phyloP scores from a whole-genome alignment of 2,888 invertebrate genomes.

The Ophion ventricosus region DNA sequence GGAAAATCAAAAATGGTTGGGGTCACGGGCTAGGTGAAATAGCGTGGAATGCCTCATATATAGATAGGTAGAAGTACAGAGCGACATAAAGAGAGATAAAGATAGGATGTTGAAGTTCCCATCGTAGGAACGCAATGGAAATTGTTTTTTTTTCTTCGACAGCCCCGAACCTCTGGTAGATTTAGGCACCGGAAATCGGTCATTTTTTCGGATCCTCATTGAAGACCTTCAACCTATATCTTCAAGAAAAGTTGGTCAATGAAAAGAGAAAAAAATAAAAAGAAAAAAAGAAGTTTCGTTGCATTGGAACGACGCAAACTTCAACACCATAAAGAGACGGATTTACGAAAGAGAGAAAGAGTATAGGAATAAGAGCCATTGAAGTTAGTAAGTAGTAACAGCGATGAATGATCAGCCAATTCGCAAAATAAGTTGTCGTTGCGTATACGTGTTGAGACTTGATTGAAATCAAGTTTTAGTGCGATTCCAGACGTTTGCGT shows the following conservation, averaged over 20 bases:
- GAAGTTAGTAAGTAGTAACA: conserved; percentile 48
- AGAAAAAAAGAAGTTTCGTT: neutral
- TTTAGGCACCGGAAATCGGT: neutral
- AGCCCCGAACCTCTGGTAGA: neutral
- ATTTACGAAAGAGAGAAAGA: conserved; percentile 38
- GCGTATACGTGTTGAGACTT: conserved; percentile 9
- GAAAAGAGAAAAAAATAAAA: no score
- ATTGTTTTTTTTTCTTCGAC: neutral
- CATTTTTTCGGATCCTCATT: neutral
- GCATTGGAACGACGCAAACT: neutral
- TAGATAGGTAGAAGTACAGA: conserved; percentile 46
- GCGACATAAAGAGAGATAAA: conserved; percentile 42
- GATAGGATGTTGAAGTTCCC: conserved; percentile 2
- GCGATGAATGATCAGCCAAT: conserved; percentile 55
- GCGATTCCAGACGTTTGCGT: conserved; percentile 26
- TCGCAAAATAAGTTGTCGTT: neutral
- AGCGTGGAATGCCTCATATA: no score
- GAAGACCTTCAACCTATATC: neutral
- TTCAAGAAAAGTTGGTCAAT: neutral
- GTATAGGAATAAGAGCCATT: conserved; percentile 43
- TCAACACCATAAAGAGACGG: neutral
- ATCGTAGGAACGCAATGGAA: neutral
- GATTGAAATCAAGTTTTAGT: conserved; percentile 32
- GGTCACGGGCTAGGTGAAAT: no score
- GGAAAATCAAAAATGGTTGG: no score